A percentile compares a stretch with the other conserved stretches of the same genome.
phyloP scores from a whole-genome alignment of 1,140 invertebrate genomes.

The Pantala flavescens region DNA sequence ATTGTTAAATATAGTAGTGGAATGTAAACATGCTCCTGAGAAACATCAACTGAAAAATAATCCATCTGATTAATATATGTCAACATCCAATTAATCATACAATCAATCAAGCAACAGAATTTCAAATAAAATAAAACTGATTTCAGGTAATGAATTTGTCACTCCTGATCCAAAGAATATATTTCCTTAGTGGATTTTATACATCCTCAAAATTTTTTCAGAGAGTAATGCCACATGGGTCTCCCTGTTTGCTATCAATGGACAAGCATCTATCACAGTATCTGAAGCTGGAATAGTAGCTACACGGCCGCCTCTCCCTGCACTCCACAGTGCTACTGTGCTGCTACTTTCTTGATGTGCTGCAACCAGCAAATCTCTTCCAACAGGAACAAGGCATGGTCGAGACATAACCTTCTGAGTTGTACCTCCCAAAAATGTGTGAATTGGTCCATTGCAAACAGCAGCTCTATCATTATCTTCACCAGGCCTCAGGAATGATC shows the following conservation, averaged over 20 bases:
- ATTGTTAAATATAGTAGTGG: too few relatives aligned
- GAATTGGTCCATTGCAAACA: conserved; percentile 28
- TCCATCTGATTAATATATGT: too few relatives aligned
- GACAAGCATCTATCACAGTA: conserved; percentile 52
- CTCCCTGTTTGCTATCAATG: conserved; percentile 39
- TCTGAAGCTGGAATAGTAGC: conserved; percentile 46
- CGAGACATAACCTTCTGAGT: conserved; percentile 51
- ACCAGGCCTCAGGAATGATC: conserved; percentile 39
- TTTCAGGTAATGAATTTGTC: too few relatives aligned
- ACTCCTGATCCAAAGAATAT: too few relatives aligned
- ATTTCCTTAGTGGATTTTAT: conserved; percentile 33
- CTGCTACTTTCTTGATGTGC: conserved; percentile 53
- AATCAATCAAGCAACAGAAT: too few relatives aligned
- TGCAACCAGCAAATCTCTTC: conserved; percentile 47
- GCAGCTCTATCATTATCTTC: conserved; percentile 38
- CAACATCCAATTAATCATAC: too few relatives aligned
- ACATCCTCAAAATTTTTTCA: conserved; percentile 50
- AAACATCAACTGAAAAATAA: too few relatives aligned
- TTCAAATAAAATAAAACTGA: too few relatives aligned
- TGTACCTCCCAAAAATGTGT: conserved; percentile 49
- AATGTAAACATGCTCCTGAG: too few relatives aligned
- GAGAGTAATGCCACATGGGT: conserved; percentile 51
- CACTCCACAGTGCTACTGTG: conserved; percentile 53
- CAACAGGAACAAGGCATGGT: conserved; percentile 43
- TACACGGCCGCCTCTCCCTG: conserved; percentile 44